Evolutionary conservation across 2,113 vertebrate species (phyloP).

Genomic region (Phoxinus phoxinus): DNA sequence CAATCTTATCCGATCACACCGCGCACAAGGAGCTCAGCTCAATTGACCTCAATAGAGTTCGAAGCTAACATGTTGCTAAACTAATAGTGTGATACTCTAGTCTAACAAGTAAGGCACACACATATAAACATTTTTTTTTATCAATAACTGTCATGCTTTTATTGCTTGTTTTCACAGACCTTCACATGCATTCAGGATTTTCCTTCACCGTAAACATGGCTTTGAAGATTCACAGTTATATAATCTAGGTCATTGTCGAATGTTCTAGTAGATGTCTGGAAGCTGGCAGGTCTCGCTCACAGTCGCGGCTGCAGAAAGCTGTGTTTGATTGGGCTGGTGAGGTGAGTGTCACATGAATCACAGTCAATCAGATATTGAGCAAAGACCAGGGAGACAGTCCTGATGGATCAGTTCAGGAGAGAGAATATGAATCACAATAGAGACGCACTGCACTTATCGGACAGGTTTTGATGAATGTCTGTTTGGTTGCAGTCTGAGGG

Average conservation of each 20-base stretch:
- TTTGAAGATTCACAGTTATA: not conserved
- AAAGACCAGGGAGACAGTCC: not conserved
- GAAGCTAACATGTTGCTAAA: not conserved
- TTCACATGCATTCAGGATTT: not conserved
- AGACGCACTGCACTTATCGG: not conserved
- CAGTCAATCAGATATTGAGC: slow-evolving; percentile 31
- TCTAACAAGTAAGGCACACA: not conserved
- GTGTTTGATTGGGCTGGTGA: not conserved
- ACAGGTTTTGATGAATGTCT: slow-evolving; percentile 23
- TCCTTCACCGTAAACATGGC: not conserved
- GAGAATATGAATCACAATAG: not conserved
- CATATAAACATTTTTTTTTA: too few species aligned
- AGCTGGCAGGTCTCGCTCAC: not conserved
- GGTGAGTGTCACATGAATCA: slow-evolving; percentile 42
- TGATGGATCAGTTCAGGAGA: not conserved
- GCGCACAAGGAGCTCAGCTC: not conserved
- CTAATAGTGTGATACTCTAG: not conserved
- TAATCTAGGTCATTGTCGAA: not conserved
- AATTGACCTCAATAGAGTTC: not conserved
- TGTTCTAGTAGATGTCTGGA: not conserved
- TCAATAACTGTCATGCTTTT: not conserved
- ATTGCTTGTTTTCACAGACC: not conserved
- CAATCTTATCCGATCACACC: not conserved
- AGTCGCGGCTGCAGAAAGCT: not conserved
- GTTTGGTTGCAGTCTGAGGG: not conserved